phyloP scores from a whole-genome alignment of 1,140 invertebrate species.

The Drosophila ironensis region DNA sequence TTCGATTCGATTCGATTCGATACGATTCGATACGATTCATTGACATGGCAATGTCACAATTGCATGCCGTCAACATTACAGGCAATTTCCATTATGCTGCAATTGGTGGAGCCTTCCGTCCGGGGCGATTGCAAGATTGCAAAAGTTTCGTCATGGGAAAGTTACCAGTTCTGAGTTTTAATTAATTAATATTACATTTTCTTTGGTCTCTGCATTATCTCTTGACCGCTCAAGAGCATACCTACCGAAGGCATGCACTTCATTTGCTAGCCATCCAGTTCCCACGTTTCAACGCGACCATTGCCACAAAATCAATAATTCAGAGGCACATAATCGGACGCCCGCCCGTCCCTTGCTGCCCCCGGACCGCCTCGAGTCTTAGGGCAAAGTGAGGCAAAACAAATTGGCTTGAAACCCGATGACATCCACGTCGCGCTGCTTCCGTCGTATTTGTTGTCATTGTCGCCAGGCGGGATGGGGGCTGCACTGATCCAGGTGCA shows the following conservation, averaged over 20 bases:
- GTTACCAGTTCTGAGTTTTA: too few species aligned
- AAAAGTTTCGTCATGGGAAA: slow-evolving; percentile 29
- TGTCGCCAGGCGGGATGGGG: neutral
- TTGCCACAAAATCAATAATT: neutral
- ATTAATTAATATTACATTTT: too few species aligned
- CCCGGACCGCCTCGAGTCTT: neutral
- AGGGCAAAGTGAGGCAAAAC: slow-evolving; percentile 20
- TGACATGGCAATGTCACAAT: slow-evolving; percentile 45
- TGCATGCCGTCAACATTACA: slow-evolving; percentile 24
- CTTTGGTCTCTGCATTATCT: too few species aligned
- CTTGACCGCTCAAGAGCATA: too few species aligned
- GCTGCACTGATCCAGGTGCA: slow-evolving; percentile 26
- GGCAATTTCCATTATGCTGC: slow-evolving; percentile 52
- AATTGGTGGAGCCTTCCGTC: too few species aligned
- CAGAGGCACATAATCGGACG: neutral
- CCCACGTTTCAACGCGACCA: too few species aligned
- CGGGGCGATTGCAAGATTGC: slow-evolving; percentile 1
- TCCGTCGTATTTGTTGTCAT: slow-evolving; percentile 41
- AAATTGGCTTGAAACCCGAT: slow-evolving; percentile 69
- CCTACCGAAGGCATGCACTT: too few species aligned
- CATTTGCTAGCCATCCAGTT: too few species aligned
- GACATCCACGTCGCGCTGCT: slow-evolving; percentile 46
- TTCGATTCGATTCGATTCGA: slow-evolving; percentile 8
- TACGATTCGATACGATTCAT: slow-evolving; percentile 48
- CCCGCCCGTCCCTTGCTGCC: too few species aligned